These are phyloP conservation scores for Callocephalon fimbriatum DNA, from an alignment of 2,113 vertebrate genomes.

Conservation along the genomic window DNA sequence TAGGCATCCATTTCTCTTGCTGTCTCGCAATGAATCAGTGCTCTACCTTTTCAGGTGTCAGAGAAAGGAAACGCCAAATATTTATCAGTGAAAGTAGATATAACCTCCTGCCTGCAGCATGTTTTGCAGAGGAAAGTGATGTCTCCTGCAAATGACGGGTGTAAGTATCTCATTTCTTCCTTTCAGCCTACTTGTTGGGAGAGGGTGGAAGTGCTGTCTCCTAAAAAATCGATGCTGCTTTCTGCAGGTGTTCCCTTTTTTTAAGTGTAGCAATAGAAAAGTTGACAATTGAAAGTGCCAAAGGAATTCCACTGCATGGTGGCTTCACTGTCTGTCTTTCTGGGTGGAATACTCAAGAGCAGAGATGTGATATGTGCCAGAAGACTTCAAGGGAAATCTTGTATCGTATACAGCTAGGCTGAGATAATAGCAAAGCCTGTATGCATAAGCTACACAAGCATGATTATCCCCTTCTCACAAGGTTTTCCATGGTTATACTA, in stretches of 20 bases:
- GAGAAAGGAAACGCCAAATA: not conserved
- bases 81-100: not conserved
- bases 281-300: not conserved
- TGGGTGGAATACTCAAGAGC: not conserved
- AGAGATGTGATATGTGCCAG: not conserved
- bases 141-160: not conserved
- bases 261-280: not conserved
- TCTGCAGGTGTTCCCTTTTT: not conserved
- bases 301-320: not conserved
- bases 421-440: not conserved
- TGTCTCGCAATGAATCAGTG: not conserved
- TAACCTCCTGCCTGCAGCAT: not conserved
- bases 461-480: not conserved
- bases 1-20: not conserved
- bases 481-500: constrained; percentile 4
- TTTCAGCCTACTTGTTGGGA: not conserved
- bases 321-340: not conserved
- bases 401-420: not conserved
- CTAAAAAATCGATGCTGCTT: not conserved
- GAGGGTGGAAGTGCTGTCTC: not conserved
- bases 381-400: not conserved
- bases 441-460: not conserved
- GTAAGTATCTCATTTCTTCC: not conserved
- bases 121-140: not conserved
- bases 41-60: not conserved